phyloP scores from a whole-genome alignment of 2,113 vertebrate genomes.

The Motacilla tschutschensis region DNA sequence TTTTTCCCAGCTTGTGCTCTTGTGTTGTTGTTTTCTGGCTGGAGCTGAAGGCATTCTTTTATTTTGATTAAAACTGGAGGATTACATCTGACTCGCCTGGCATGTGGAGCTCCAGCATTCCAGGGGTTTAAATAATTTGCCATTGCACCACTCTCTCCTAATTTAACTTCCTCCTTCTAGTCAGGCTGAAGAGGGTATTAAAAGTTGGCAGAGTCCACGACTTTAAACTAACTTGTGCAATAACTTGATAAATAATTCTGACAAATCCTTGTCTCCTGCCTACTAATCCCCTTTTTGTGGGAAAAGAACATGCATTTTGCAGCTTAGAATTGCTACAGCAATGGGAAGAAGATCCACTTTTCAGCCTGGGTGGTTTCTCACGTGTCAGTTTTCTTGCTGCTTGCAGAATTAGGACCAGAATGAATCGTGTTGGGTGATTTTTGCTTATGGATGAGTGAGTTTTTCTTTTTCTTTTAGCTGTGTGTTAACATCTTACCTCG shows the following conservation, averaged over 20 bases:
- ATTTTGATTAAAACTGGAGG: background rate
- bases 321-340: background rate
- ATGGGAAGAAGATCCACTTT: background rate
- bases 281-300: background rate
- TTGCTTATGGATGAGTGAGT: background rate
- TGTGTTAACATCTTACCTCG: background rate
- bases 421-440: background rate
- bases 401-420: background rate
- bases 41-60: background rate
- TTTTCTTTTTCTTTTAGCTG: background rate
- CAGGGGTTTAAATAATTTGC: background rate
- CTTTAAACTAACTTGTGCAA: background rate
- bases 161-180: background rate
- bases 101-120: background rate
- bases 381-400: background rate
- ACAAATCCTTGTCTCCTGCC: constrained; percentile 2
- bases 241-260: constrained; percentile 14
- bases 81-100: background rate
- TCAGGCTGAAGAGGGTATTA: background rate
- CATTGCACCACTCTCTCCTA: background rate
- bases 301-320: background rate
- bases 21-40: background rate
- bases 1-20: background rate
- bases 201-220: background rate
- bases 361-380: background rate